phyloP scores from a whole-genome alignment of 2,113 vertebrate species.

The Pollachius pollachius region DNA sequence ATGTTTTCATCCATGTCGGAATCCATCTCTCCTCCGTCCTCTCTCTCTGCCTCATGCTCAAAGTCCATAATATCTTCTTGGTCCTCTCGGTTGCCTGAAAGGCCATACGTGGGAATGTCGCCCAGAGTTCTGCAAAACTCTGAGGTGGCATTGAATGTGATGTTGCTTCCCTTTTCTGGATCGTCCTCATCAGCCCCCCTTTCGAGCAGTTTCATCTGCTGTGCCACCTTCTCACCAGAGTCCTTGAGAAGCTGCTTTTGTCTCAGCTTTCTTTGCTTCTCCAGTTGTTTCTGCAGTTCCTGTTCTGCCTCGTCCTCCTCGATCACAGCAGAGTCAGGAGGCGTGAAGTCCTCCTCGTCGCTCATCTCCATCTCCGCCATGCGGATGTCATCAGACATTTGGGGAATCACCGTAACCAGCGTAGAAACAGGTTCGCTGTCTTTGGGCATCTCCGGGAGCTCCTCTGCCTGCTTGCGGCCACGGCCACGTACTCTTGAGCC shows the following conservation, averaged over 20 bases:
- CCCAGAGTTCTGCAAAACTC: slow-evolving; percentile 91
- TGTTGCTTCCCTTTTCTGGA: slow-evolving; percentile 80
- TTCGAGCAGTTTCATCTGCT: slow-evolving; percentile 41
- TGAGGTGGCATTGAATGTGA: slow-evolving; percentile 88
- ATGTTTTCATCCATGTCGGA: slow-evolving; percentile 84
- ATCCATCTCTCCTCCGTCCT: slow-evolving; percentile 75
- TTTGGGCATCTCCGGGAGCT: slow-evolving; percentile 11
- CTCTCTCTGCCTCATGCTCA: slow-evolving; percentile 80
- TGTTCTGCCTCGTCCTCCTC: slow-evolving; percentile 87
- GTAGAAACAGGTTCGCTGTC: neutral
- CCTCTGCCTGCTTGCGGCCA: slow-evolving; percentile 56
- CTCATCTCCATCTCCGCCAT: slow-evolving; percentile 89
- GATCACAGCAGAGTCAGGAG: slow-evolving; percentile 57
- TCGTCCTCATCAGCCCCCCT: slow-evolving; percentile 58
- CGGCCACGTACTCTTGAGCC: slow-evolving; percentile 84
- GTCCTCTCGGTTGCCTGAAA: slow-evolving; percentile 89
- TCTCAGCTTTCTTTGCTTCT: slow-evolving; percentile 83
- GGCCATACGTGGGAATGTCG: slow-evolving; percentile 89
- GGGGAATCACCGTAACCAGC: slow-evolving; percentile 1
- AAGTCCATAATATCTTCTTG: slow-evolving; percentile 92
- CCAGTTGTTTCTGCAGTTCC: slow-evolving; percentile 89
- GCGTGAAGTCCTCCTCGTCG: slow-evolving; percentile 70
- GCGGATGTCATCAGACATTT: slow-evolving; percentile 78
- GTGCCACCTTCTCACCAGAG: slow-evolving; percentile 77
- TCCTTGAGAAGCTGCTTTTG: slow-evolving; percentile 82